Percentiles rank a stretch among this genome's conserved stretches.
phyloP scores from a whole-genome alignment of 2,113 vertebrate genomes.

The Psilopogon haemacephalus region DNA sequence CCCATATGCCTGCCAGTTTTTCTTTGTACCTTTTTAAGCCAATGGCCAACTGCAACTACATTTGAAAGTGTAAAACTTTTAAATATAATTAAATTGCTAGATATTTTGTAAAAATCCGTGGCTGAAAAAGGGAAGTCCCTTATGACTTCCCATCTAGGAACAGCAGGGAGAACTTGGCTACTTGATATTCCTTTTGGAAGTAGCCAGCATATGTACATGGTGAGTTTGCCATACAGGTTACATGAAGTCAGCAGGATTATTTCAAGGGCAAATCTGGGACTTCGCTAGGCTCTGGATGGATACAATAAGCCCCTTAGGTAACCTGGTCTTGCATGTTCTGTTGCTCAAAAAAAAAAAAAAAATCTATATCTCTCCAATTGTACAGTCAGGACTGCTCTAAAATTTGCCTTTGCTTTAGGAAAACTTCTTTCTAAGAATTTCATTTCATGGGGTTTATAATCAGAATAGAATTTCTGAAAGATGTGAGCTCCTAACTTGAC shows the following conservation, averaged over 20 bases:
- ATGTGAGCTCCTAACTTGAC: not conserved
- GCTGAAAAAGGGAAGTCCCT: not conserved
- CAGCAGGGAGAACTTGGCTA: not conserved
- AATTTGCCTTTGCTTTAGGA: not conserved
- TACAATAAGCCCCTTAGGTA: not conserved
- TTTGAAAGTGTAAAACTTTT: not conserved
- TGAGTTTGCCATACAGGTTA: not conserved
- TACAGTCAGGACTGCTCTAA: not conserved
- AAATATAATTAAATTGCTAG: not conserved
- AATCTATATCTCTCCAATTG: not conserved
- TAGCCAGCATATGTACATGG: fast-evolving
- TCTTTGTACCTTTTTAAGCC: not conserved
- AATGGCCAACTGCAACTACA: not conserved
- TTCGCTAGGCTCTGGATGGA: not conserved
- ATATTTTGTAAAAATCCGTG: not conserved
- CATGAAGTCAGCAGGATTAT: not conserved
- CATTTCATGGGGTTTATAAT: not conserved
- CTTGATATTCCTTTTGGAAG: not conserved
- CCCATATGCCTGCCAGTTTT: not conserved
- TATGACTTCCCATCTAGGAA: not conserved
- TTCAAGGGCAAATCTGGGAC: not conserved
- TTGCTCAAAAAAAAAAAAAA: not conserved
- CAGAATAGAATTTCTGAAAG: constrained; percentile 19
- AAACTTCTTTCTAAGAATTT: not conserved
- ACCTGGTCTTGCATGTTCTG: not conserved